Percentiles rank a stretch among this genome's conserved stretches.
Evolutionary conservation across 1,140 invertebrate genomes (phyloP).

Genomic region (Drosophila navojoa): DNA sequence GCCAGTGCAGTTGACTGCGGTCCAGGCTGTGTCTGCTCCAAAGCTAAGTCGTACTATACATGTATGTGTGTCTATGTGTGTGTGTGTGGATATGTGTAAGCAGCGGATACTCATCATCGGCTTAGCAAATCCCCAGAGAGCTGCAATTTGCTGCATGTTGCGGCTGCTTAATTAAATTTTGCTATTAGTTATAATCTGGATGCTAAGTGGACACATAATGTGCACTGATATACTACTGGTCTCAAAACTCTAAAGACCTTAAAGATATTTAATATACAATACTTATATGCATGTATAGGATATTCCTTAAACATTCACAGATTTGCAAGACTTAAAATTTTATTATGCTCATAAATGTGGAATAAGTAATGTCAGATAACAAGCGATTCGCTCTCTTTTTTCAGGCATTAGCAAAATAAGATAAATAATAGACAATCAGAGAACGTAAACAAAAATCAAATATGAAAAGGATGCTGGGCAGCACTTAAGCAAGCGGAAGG

Average conservation of each 20-base stretch:
- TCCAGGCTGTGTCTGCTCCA: conserved; percentile 24
- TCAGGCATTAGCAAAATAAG: no score
- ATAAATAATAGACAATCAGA: no score
- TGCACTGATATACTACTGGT: neutral
- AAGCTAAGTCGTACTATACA: conserved; percentile 37
- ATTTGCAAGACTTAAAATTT: no score
- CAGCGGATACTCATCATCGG: conserved; percentile 64
- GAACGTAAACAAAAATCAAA: no score
- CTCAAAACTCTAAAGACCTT: neutral
- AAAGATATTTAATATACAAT: neutral
- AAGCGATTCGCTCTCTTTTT: no score
- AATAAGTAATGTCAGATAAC: no score
- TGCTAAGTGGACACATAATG: conserved; percentile 46
- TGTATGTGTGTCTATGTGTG: conserved; percentile 9
- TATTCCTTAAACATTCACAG: no score
- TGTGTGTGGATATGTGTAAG: conserved; percentile 14
- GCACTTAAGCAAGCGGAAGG: conserved; percentile 2
- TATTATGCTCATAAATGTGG: no score
- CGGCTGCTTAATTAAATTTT: conserved; percentile 73
- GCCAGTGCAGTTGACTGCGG: conserved; percentile 71
- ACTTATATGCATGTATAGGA: neutral
- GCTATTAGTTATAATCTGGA: conserved; percentile 67
- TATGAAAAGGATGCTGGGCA: neutral
- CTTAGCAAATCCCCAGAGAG: conserved; percentile 52
- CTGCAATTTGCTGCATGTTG: conserved; percentile 36